Conservation (phyloP, 64 coral and sea anemone genomes). For the Pocillopora damicornis region DNA sequence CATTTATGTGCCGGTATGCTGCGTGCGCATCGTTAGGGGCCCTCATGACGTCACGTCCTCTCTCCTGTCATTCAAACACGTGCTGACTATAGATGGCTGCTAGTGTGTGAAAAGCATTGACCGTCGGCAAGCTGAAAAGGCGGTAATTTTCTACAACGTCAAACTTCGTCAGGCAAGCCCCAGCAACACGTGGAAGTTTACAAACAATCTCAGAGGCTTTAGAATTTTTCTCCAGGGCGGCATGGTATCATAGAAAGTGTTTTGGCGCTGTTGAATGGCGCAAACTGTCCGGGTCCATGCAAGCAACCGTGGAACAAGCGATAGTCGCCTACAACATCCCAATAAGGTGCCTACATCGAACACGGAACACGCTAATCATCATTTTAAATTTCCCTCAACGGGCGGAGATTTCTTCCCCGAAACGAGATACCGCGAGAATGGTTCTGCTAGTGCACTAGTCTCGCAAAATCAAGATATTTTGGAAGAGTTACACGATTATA, state of each 20-base stretch:
- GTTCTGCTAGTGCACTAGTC: conserved; percentile 27
- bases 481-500: conserved; percentile 53
- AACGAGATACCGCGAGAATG: conserved; percentile 33
- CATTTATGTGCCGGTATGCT: conserved; percentile 16
- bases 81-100: conserved; percentile 74
- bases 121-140: conserved; percentile 50
- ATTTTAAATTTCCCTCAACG: conserved; percentile 40
- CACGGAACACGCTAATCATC: conserved; percentile 51
- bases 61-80: conserved; percentile 82
- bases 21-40: conserved; percentile 34
- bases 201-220: conserved; percentile 34
- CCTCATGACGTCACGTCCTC: conserved; percentile 61
- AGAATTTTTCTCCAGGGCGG: conserved; percentile 32
- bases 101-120: conserved; percentile 55
- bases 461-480: conserved; percentile 56
- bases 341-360: conserved; percentile 44
- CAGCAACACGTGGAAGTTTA: conserved; percentile 39
- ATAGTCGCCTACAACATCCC: conserved; percentile 38
- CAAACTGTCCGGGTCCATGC: conserved; percentile 41
- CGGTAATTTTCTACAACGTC: conserved; percentile 48
- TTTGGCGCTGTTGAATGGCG: conserved; percentile 47
- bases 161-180: conserved; percentile 13
- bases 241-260: conserved; percentile 38
- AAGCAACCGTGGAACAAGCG: conserved; percentile 26
- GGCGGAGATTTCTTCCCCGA: conserved; percentile 42